Conservation (phyloP, 2,113 vertebrate genomes). For the Hippocampus zosterae region DNA sequence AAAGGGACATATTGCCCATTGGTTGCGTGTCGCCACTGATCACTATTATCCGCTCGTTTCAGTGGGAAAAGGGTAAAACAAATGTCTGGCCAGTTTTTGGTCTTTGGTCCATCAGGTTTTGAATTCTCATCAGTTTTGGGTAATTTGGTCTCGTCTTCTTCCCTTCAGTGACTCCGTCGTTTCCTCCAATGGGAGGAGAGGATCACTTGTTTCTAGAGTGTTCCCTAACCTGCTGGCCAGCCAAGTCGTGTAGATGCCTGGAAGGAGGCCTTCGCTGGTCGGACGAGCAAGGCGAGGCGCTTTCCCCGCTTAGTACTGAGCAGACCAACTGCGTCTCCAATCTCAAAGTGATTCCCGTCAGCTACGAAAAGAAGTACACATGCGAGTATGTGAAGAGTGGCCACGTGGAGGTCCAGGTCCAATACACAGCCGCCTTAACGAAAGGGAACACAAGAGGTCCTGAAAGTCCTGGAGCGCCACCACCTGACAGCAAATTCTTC, state of each 20-base stretch:
- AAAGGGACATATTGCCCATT: no score
- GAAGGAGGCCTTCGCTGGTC: neutral
- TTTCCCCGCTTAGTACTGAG: neutral
- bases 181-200: neutral
- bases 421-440: slow-evolving; percentile 7
- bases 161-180: slow-evolving; percentile 21
- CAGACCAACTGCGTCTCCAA: neutral
- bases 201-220: slow-evolving; percentile 8
- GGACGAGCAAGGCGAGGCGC: slow-evolving; percentile 6
- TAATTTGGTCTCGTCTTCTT: neutral
- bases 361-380: slow-evolving; percentile 10
- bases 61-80: no score
- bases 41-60: no score
- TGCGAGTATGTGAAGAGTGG: neutral
- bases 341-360: slow-evolving; percentile 20
- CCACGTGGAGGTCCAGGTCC: neutral
- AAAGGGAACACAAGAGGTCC: neutral
- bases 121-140: neutral
- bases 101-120: no score
- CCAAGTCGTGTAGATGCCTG: rapidly evolving
- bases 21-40: no score
- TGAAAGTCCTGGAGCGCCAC: neutral
- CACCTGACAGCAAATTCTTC: neutral
- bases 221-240: neutral
- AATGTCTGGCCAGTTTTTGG: no score